These are phyloP conservation scores for Amphiduros pacificus DNA, from an alignment of 2,888 invertebrate genomes.

Conservation along the genomic window DNA sequence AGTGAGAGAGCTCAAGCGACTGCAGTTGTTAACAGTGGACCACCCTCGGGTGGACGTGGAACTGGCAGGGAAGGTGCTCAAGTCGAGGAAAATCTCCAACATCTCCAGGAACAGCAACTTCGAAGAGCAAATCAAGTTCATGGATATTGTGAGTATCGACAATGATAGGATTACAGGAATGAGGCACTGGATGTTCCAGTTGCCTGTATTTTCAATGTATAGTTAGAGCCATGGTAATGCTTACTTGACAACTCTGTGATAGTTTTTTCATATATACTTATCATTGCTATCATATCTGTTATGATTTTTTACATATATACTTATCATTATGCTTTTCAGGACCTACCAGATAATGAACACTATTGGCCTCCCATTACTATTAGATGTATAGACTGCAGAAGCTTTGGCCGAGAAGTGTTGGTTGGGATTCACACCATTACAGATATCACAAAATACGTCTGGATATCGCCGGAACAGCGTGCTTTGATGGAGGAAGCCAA, in stretches of 20 bases:
- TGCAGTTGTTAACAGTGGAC: constrained; percentile 34
- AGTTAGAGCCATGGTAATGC: neutral
- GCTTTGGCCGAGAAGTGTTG: constrained; percentile 34
- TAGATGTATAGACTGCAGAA: constrained; percentile 33
- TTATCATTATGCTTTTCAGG: constrained; percentile 20
- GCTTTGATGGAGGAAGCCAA: constrained; percentile 2
- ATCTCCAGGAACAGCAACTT: constrained; percentile 34
- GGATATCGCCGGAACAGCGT: constrained; percentile 15
- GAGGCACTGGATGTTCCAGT: neutral
- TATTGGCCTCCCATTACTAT: constrained; percentile 40
- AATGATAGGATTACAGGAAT: no score
- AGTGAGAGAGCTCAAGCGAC: constrained; percentile 31
- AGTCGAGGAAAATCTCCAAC: constrained; percentile 25
- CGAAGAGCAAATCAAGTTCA: constrained; percentile 24
- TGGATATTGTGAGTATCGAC: constrained; percentile 32
- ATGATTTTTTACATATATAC: no score
- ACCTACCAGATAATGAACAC: constrained; percentile 34
- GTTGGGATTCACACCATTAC: constrained; percentile 33
- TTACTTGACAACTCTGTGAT: neutral
- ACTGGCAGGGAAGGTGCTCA: constrained; percentile 25
- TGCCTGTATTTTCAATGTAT: neutral
- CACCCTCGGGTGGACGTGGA: constrained; percentile 34
- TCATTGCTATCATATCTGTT: no score
- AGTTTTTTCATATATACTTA: neutral
- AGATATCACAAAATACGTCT: constrained; percentile 17